phyloP scores from a whole-genome alignment of 2,888 invertebrate species.

The Epinotia demarniana region DNA sequence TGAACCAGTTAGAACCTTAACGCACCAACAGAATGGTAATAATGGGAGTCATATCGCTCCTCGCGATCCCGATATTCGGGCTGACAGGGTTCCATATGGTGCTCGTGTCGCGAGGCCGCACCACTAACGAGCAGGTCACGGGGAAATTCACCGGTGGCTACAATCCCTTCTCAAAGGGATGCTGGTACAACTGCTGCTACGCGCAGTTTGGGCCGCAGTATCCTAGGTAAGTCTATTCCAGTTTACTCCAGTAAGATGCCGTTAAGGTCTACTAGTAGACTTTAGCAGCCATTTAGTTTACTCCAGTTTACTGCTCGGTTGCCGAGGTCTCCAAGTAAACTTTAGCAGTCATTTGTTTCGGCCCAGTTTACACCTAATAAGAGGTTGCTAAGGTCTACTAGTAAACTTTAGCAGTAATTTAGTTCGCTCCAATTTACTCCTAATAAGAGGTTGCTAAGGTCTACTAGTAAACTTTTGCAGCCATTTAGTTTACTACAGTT shows the following conservation, averaged over 20 bases:
- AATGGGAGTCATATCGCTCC: slow-evolving; percentile 95
- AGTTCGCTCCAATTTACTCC: too few relatives aligned
- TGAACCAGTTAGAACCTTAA: slow-evolving; percentile 1
- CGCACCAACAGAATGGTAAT: slow-evolving; percentile 89
- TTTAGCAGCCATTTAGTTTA: not conserved
- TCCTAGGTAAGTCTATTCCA: slow-evolving; percentile 92
- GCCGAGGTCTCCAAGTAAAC: not conserved
- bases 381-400: too few relatives aligned
- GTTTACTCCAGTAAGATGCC: not conserved
- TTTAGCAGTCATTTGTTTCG: not conserved
- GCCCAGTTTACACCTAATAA: too few relatives aligned
- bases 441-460: too few relatives aligned
- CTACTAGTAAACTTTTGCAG: too few relatives aligned
- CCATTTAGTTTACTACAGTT: too few relatives aligned
- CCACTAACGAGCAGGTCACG: slow-evolving; percentile 99
- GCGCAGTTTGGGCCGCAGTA: slow-evolving; percentile 98
- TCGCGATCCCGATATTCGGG: slow-evolving; percentile 98
- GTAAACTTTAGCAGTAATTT: too few relatives aligned
- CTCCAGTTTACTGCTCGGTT: not conserved
- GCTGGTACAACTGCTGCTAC: slow-evolving; percentile 97
- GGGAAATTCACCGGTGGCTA: slow-evolving; percentile 99
- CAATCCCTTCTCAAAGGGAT: slow-evolving; percentile 99
- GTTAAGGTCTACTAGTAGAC: not conserved
- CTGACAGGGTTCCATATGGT: slow-evolving; percentile 99
- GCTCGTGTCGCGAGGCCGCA: slow-evolving; percentile 97